Evolutionary conservation across 92 coral and sea anemone species (phyloP).

Genomic region (Virgularia gustaviana): DNA sequence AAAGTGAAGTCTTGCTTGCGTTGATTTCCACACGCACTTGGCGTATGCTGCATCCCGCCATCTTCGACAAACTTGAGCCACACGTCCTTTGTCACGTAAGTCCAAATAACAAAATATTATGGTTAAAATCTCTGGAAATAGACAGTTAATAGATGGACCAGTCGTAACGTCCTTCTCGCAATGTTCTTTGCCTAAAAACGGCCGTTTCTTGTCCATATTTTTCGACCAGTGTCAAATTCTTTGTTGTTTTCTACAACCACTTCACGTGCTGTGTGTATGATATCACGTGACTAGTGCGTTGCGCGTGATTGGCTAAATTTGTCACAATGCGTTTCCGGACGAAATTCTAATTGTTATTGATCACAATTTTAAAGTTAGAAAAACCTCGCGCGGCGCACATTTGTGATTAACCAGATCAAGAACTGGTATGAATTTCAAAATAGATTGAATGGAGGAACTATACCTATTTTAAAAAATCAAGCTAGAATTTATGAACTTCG

Average conservation of each 20-base stretch:
- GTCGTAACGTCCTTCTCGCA: constrained; percentile 60
- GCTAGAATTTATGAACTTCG: too few relatives aligned
- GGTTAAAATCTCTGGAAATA: constrained; percentile 97
- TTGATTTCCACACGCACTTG: constrained; percentile 93
- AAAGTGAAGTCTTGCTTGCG: constrained; percentile 95
- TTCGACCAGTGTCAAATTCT: constrained; percentile 30
- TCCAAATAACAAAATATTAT: constrained; percentile 93
- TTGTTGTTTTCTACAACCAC: constrained; percentile 47
- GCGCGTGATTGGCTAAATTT: constrained; percentile 10
- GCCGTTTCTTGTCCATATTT: constrained; percentile 26
- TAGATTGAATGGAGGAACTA: too few relatives aligned
- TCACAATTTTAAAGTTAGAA: too few relatives aligned
- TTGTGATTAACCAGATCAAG: too few relatives aligned
- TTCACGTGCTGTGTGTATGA: constrained; percentile 38
- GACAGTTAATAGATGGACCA: constrained; percentile 80
- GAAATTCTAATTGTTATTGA: too few relatives aligned
- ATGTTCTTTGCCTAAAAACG: constrained; percentile 25
- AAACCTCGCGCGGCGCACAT: too few relatives aligned
- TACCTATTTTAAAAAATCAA: too few relatives aligned
- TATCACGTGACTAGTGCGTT: constrained; percentile 23
- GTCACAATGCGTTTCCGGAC: neutral
- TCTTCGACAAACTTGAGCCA: constrained; percentile 85
- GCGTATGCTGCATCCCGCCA: constrained; percentile 97
- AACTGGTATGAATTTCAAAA: too few relatives aligned
- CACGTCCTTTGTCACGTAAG: constrained; percentile 94